Evolutionary conservation across 1,140 invertebrate species (phyloP), one percentile per base, ranked within the genome.

Genomic region (Heterodera schachtii): DNA sequence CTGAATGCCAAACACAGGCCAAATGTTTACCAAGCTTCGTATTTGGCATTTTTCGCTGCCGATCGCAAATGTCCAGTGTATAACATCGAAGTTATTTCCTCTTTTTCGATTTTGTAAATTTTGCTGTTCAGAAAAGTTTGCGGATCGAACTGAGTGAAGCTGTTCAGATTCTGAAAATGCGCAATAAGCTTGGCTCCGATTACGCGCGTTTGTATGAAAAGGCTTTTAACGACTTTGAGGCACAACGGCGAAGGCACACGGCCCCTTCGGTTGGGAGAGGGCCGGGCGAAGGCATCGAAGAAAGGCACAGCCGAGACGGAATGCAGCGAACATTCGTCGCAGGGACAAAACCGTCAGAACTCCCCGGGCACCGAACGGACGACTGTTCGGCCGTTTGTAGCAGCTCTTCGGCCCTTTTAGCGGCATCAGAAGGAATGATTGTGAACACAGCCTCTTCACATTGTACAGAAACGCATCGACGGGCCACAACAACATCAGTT

Each of bases 1-100:
- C 11, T 74, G 52, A 89, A 77, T 75, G 82, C 80, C 43, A 81
- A 47, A 46, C 85, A 86, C 64, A 85, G 87, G 13, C 89, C 87
- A 19, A 85, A 87, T 67, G 90, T 89, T 77, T 89, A 79, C 75
- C 89, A 90, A 78, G 78, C 81, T 6, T 76, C 88, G 6, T 80
- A 83, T 57, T 75, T 89, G n/a, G 88, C 86, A 0, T 89, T 89
- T 81, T 85, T 87, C 49, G 84, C 86, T 9, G 78, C 82, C 43
- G 75, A 82, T 13, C 47, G 73, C 43, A 82, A 82, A 21, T 89
- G 89, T 73, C 88, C 88, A 13, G 85, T 90, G 21, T 80, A 84
- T 66, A 90, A 90, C 60, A 81, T 89, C 52, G 81, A 90, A 21
- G 89, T 90, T 80, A 16, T 46, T 9, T 21, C 49, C 74, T 44